These are phyloP conservation scores for Megaceryle maxima DNA, from an alignment of 2,113 vertebrate genomes.

Conservation along the genomic window DNA sequence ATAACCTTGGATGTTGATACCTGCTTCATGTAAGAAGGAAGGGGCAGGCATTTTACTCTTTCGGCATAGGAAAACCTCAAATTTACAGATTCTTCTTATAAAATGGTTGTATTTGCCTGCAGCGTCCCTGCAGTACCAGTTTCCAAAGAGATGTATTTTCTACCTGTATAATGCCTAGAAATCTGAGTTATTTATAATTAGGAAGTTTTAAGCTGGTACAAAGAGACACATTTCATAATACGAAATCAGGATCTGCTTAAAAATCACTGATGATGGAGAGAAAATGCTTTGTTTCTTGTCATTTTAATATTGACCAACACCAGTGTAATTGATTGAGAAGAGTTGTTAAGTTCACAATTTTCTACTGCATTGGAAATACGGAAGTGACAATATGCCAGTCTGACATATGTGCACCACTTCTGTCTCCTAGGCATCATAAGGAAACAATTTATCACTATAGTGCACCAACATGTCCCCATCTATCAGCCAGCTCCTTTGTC, in stretches of 20 bases:
- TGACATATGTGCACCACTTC: not conserved
- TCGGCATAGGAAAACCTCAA: not conserved
- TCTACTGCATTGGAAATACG: not conserved
- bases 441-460: constrained; percentile 26
- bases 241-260: not conserved
- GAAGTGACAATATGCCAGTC: not conserved
- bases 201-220: not conserved
- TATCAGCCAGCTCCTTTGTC: constrained; percentile 9
- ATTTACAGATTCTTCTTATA: not conserved
- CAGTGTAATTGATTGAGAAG: not conserved
- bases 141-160: not conserved
- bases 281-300: not conserved
- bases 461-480: not conserved
- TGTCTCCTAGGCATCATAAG: not conserved
- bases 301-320: not conserved
- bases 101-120: not conserved
- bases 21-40: not conserved
- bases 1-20: not conserved
- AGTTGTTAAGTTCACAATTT: not conserved
- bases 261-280: not conserved
- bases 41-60: not conserved
- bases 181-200: not conserved
- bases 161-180: not conserved
- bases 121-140: not conserved
- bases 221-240: not conserved